These are phyloP conservation scores for Cygnus olor DNA, from an alignment of 2,797 vertebrate genomes.

Conservation along the genomic window DNA sequence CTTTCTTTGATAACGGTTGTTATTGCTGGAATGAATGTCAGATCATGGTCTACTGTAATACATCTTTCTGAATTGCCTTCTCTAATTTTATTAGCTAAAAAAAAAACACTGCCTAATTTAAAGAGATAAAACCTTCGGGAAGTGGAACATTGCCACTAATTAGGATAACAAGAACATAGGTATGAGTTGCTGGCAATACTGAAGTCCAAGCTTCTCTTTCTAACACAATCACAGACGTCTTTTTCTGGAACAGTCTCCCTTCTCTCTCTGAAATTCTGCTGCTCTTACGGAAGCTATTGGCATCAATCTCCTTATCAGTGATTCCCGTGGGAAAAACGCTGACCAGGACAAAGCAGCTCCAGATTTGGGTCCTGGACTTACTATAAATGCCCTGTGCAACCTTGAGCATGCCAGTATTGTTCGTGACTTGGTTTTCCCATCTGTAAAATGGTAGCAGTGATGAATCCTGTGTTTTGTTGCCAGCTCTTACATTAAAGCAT, in stretches of 20 bases:
- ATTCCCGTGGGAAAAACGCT: conserved; percentile 22
- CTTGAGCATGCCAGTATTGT: conserved; percentile 9
- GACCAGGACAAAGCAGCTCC: conserved; percentile 29
- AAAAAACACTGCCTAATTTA: conserved; percentile 10
- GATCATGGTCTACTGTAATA: conserved; percentile 23
- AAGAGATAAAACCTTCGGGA: conserved; percentile 40
- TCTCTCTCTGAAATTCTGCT: conserved; percentile 15
- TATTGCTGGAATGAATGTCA: conserved; percentile 69
- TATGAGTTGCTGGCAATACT: conserved; percentile 16
- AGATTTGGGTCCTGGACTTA: conserved; percentile 26
- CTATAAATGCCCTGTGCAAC: conserved; percentile 17
- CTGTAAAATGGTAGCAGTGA: conserved; percentile 23
- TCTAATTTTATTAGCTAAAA: conserved; percentile 53
- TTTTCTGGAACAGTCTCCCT: conserved; percentile 15
- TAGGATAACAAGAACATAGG: conserved; percentile 33
- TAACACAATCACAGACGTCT: not conserved
- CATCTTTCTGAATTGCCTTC: conserved; percentile 54
- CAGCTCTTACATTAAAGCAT: conserved; percentile 28
- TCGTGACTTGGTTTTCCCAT: conserved; percentile 39
- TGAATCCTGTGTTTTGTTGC: conserved; percentile 35
- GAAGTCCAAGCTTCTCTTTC: not conserved
- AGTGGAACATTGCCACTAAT: conserved; percentile 43
- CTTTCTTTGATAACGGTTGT: conserved; percentile 67
- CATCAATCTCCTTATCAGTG: conserved; percentile 19
- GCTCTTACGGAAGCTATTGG: conserved; percentile 18